Evolutionary conservation across 2,888 invertebrate genomes (phyloP).

Genomic region (Romanomermis culicivorax): DNA sequence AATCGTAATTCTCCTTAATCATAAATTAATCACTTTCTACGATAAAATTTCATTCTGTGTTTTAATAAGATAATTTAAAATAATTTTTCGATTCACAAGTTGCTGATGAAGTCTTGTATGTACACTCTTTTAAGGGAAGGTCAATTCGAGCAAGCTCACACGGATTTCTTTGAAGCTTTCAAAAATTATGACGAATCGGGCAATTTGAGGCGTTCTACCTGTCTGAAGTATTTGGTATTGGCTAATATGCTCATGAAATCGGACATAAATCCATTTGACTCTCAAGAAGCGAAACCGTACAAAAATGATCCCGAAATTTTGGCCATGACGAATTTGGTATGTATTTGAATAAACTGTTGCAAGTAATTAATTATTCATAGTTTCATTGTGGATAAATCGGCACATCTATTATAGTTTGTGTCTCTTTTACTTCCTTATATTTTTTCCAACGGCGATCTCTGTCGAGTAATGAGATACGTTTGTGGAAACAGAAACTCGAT

Average conservation of each 20-base stretch:
- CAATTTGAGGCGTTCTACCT: conserved; percentile 72
- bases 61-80: too few relatives aligned
- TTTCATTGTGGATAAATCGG: neutral
- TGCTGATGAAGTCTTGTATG: too few relatives aligned
- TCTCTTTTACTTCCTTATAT: too few relatives aligned
- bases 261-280: conserved; percentile 96
- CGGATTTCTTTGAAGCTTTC: conserved; percentile 97
- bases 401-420: neutral
- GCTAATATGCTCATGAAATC: conserved; percentile 99
- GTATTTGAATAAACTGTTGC: conserved; percentile 36
- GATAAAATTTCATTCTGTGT: too few relatives aligned
- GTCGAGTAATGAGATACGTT: too few relatives aligned
- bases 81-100: too few relatives aligned
- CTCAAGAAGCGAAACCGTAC: conserved; percentile 97
- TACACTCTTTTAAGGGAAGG: conserved; percentile 50
- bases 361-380: neutral
- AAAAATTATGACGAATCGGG: conserved; percentile 99
- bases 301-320: conserved; percentile 97
- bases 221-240: conserved; percentile 85
- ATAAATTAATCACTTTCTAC: too few relatives aligned
- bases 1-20: too few relatives aligned
- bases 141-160: conserved; percentile 94
- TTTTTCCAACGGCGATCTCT: too few relatives aligned
- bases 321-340: conserved; percentile 96
- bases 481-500: too few relatives aligned